Evolutionary conservation across 1,140 invertebrate genomes (phyloP).

Genomic region (Phenacoccus solenopsis): DNA sequence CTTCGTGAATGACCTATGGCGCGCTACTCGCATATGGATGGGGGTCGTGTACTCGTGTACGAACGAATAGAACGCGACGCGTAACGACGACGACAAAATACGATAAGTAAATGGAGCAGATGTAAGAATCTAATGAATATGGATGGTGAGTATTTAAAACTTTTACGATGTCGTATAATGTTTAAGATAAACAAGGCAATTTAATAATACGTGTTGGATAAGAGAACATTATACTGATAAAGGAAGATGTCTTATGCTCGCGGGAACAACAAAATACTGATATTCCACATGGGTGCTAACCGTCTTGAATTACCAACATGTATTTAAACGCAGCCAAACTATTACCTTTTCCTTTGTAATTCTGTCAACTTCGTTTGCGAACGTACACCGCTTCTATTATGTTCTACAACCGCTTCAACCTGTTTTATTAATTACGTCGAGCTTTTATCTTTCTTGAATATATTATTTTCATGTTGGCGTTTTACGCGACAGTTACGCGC

Average conservation of each 20-base stretch:
- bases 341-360: not conserved
- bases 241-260: conserved; percentile 13
- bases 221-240: conserved; percentile 6
- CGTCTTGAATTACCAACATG: conserved; percentile 15
- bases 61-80: not conserved
- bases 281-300: conserved; percentile 13
- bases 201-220: conserved; percentile 3
- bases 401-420: conserved; percentile 1
- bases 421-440: conserved; percentile 3
- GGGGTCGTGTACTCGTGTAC: not conserved
- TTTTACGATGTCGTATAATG: conserved; percentile 2
- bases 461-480: not conserved
- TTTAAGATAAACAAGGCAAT: conserved; percentile 3
- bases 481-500: not conserved
- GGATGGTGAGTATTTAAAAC: not conserved
- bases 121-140: conserved; percentile 3
- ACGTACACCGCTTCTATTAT: not conserved
- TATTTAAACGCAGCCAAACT: not conserved
- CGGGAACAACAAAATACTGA: conserved; percentile 10
- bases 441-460: not conserved
- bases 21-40: not conserved
- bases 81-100: not conserved
- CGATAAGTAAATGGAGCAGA: conserved; percentile 1
- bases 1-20: too few relatives aligned
- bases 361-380: not conserved